phyloP scores from a whole-genome alignment of 2,888 invertebrate genomes.

The Drosophila merina region DNA sequence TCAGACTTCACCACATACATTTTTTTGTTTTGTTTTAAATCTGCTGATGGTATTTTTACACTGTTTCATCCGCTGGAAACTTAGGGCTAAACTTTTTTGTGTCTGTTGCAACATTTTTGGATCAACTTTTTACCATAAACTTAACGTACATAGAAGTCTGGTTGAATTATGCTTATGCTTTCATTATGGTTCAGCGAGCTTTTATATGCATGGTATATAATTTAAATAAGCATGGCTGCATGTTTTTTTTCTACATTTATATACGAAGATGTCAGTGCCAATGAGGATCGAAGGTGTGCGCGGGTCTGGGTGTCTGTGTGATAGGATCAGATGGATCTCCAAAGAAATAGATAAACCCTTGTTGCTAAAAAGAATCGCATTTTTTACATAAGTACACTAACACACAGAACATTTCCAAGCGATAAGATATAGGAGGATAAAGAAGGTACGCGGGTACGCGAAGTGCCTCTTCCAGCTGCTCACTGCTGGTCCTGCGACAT shows the following conservation, averaged over 20 bases:
- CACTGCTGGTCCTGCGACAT: slow-evolving; percentile 72
- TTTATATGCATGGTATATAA: slow-evolving; percentile 49
- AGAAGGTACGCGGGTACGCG: slow-evolving; percentile 41
- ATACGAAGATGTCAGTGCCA: slow-evolving; percentile 27
- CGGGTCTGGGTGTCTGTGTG: slow-evolving; percentile 5
- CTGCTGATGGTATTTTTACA: slow-evolving; percentile 37
- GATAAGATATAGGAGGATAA: slow-evolving; percentile 39
- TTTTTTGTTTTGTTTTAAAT: slow-evolving; percentile 44
- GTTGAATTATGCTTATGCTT: slow-evolving; percentile 38
- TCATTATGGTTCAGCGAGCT: slow-evolving; percentile 47
- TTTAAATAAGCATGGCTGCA: slow-evolving; percentile 50
- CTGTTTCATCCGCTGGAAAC: slow-evolving; percentile 55
- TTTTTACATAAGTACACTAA: slow-evolving; percentile 80
- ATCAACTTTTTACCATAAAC: slow-evolving; percentile 70
- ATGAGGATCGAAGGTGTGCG: slow-evolving; percentile 45
- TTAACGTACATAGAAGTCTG: slow-evolving; percentile 72
- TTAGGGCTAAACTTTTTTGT: slow-evolving; percentile 61
- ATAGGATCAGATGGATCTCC: slow-evolving; percentile 32
- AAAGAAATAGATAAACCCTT: slow-evolving; percentile 36
- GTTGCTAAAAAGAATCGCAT: slow-evolving; percentile 53
- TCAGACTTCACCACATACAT: slow-evolving; percentile 81
- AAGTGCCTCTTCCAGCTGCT: slow-evolving; percentile 23
- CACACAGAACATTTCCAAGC: slow-evolving; percentile 58
- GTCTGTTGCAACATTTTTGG: slow-evolving; percentile 66
- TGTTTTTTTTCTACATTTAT: slow-evolving; percentile 15